phyloP scores from a whole-genome alignment of 2,888 invertebrate genomes.

The Dicyrtomina minuta region DNA sequence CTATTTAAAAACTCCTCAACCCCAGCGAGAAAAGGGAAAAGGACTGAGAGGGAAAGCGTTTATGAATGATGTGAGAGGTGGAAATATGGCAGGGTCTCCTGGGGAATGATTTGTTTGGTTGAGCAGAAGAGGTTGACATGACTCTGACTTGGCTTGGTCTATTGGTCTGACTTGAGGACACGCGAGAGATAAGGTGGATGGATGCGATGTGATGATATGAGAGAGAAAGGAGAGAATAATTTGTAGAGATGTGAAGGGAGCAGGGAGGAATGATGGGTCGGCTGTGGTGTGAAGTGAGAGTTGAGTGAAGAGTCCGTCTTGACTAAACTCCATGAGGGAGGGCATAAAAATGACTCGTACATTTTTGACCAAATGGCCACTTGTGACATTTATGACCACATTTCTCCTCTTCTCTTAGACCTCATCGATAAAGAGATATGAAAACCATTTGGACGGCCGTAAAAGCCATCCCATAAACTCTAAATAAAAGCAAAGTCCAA shows the following conservation, averaged over 20 bases:
- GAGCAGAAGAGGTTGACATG: background rate
- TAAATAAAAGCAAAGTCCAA: slow-evolving; percentile 31
- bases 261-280: background rate
- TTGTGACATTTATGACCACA: slow-evolving; percentile 35
- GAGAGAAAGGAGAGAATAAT: slow-evolving; percentile 1
- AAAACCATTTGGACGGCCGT: slow-evolving; percentile 23
- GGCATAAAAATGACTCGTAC: slow-evolving; percentile 25
- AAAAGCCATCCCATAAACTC: slow-evolving; percentile 34
- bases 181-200: no score
- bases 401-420: slow-evolving; percentile 27
- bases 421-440: slow-evolving; percentile 30
- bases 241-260: background rate
- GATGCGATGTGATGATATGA: no score
- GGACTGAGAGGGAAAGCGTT: no score
- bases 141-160: no score
- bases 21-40: no score
- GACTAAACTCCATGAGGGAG: slow-evolving; percentile 7
- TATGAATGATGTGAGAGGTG: no score
- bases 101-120: no score
- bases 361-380: slow-evolving; percentile 35
- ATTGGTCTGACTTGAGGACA: no score
- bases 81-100: no score
- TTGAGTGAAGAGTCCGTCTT: background rate
- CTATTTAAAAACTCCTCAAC: no score
- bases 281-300: slow-evolving; percentile 16